Evolutionary conservation across 2,797 vertebrate genomes (phyloP), one percentile per base, ranked within the genome.

Genomic region (Alexandromys oeconomus): DNA sequence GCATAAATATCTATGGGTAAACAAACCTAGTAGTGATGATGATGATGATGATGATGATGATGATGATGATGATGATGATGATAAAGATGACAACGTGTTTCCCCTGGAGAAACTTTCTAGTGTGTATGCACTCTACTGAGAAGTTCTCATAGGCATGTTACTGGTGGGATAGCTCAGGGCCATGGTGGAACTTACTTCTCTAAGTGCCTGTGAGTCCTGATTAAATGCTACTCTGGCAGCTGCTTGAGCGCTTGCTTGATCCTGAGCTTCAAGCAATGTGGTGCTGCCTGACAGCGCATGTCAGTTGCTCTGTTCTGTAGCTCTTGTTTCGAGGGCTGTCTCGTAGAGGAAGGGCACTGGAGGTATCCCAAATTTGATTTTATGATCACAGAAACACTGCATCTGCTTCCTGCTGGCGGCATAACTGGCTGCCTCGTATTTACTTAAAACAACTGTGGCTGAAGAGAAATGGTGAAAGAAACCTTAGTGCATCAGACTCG

Each of bases 401-500:
- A 78, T 40, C 25, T 61, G 51, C 13, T 8, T 37, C 31, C 61
- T 71, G 76, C 46, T 65, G 29, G 92, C 82, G 57, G 59, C 40
- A 63, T 89, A 69, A n/a, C n/a, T 78, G n/a, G 48, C 6, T 79
- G 34, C 19, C 31, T 29, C n/a, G 63, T 59, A 91, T 51, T 76
- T 37, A 91, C 37, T 86, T 57, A 81, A 40, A 95, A 78, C 40
- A 94, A 82, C 21, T 31, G 13, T 81, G 21, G 71, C 29, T 31
- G 37, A 77, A 90, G 73, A 93, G 63, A 77, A 86, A 85, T 63
- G 79, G 65, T 79, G 78, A 84, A 78, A 93, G 96, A 92, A 91
- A 93, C 8, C 43, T 90, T 29, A 73, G 37, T 31, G 67, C 40
- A 59, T 86, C 77, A 54, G 82, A 73, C 80, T 40, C 79, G 82